phyloP scores from a whole-genome alignment of 2,797 vertebrate genomes.

The Eleutherodactylus coqui region DNA sequence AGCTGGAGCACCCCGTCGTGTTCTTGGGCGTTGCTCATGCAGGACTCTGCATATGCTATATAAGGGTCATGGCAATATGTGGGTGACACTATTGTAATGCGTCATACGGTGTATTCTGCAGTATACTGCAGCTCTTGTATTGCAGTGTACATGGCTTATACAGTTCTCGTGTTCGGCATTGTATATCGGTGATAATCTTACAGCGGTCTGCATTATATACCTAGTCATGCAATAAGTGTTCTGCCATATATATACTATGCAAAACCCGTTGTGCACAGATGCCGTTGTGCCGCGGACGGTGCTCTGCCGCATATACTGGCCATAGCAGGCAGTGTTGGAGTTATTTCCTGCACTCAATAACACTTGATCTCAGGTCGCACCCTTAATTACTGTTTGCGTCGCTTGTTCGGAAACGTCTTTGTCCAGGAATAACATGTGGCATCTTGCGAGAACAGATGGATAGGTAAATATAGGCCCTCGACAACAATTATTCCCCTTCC shows the following conservation, averaged over 20 bases:
- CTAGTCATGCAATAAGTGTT: not conserved
- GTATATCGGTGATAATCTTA: not conserved
- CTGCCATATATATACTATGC: too few species aligned
- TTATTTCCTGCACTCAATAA: not conserved
- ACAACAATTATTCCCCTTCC: constrained; percentile 45
- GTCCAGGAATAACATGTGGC: constrained; percentile 34
- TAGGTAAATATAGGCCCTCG: constrained; percentile 52
- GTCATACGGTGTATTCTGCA: not conserved
- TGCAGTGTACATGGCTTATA: not conserved
- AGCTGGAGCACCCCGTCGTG: too few species aligned
- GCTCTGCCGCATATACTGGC: not conserved
- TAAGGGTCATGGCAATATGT: too few species aligned
- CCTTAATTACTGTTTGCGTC: not conserved
- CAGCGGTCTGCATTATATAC: not conserved
- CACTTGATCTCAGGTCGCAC: not conserved
- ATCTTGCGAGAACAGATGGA: constrained; percentile 53
- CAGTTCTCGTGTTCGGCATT: not conserved
- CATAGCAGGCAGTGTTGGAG: not conserved
- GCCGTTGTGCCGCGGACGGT: too few species aligned
- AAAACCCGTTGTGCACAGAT: too few species aligned
- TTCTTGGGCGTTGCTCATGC: too few species aligned
- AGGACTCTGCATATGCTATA: too few species aligned
- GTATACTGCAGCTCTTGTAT: not conserved
- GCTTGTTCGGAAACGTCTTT: not conserved
- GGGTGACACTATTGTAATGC: too few species aligned